A percentile compares a stretch with the other conserved stretches of the same genome.
Evolutionary conservation across 2,888 invertebrate genomes (phyloP).

Genomic region (Drosophila longiperda): DNA sequence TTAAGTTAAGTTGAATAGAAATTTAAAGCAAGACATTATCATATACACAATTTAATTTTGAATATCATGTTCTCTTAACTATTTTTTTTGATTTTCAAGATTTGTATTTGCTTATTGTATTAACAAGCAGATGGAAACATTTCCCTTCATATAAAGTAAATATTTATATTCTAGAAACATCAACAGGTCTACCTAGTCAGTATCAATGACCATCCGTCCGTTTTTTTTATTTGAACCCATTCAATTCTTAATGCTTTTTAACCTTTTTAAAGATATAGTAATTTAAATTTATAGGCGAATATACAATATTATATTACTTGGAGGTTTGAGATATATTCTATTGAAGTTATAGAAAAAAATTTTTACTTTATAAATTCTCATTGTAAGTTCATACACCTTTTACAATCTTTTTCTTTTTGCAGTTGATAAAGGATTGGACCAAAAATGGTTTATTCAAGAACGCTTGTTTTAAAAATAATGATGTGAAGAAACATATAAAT

Average conservation of each 20-base stretch:
- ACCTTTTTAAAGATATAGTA: neutral
- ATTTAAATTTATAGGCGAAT: neutral
- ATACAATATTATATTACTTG: neutral
- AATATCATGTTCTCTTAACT: neutral
- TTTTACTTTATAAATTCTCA: neutral
- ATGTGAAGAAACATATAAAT: conserved; percentile 59
- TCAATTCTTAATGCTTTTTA: neutral
- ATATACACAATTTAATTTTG: neutral
- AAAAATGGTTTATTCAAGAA: conserved; percentile 49
- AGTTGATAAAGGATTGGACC: conserved; percentile 42
- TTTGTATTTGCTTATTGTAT: neutral
- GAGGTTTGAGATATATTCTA: neutral
- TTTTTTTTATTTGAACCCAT: neutral
- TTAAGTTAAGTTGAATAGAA: neutral
- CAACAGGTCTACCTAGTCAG: neutral
- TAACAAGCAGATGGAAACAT: neutral
- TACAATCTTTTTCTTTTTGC: conserved; percentile 8
- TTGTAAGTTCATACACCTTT: neutral
- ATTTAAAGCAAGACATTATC: neutral
- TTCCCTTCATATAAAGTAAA: neutral
- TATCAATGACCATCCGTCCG: neutral
- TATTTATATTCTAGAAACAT: neutral
- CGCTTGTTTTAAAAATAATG: conserved; percentile 45
- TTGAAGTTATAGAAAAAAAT: too few relatives aligned
- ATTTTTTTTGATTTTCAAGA: neutral